Percentiles rank a stretch among this genome's conserved stretches.
Evolutionary conservation across 2,888 invertebrate species (phyloP).

Genomic region (Melanophora roralis): DNA sequence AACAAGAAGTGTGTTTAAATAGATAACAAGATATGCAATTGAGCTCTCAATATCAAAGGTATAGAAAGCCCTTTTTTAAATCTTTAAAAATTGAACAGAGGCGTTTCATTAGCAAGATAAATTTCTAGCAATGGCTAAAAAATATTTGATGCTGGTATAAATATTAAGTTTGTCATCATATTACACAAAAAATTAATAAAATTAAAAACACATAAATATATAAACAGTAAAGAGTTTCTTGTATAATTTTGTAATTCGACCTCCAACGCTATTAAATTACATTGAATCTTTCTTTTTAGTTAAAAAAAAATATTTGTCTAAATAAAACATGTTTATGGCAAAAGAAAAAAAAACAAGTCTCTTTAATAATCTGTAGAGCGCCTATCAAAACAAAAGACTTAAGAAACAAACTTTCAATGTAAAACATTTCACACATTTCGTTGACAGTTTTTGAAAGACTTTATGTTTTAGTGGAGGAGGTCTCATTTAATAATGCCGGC

Average conservation of each 20-base stretch:
- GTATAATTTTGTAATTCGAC: not conserved
- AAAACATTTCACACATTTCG: conserved; percentile 46
- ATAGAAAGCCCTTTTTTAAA: not conserved
- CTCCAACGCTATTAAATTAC: not conserved
- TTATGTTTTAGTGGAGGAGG: not conserved
- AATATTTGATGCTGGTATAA: not conserved
- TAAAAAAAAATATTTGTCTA: not conserved
- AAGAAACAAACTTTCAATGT: conserved; percentile 55
- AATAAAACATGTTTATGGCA: not conserved
- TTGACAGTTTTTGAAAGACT: not conserved
- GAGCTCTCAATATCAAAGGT: not conserved
- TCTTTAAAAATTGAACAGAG: not conserved
- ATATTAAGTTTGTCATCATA: conserved; percentile 24
- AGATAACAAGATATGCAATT: conserved; percentile 9
- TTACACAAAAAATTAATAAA: not conserved
- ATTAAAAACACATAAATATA: not conserved
- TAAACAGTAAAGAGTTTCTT: not conserved
- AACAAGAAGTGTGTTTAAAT: conserved; percentile 29
- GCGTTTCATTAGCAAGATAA: not conserved
- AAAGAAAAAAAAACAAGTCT: not conserved
- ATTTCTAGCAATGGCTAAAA: not conserved
- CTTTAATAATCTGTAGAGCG: conserved; percentile 30
- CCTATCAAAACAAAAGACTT: conserved; percentile 52
- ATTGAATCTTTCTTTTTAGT: conserved; percentile 5
- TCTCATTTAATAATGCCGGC: conserved; percentile 11